A percentile compares a stretch with the other conserved stretches of the same genome.
phyloP scores from a whole-genome alignment of 2,113 vertebrate species.

The Numida meleagris region DNA sequence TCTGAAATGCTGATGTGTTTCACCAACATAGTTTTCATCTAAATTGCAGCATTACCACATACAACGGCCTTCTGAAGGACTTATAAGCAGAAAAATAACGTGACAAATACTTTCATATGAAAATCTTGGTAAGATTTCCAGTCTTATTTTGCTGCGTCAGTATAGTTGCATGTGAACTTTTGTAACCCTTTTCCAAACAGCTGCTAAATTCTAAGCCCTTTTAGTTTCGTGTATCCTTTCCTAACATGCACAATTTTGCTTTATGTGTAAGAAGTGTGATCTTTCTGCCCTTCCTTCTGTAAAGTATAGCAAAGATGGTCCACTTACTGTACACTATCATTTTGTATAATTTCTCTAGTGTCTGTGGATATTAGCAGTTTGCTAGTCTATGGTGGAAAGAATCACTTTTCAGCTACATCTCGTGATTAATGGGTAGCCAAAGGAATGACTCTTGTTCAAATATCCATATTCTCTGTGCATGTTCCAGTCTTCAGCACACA shows the following conservation, averaged over 20 bases:
- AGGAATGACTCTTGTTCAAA: background rate
- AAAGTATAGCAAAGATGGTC: background rate
- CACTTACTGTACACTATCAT: background rate
- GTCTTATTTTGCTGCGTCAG: background rate
- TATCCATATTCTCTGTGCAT: background rate
- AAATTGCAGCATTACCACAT: background rate
- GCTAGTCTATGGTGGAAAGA: background rate
- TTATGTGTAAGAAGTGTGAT: background rate
- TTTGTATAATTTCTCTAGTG: background rate
- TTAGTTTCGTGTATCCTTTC: background rate
- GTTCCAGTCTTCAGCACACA: background rate
- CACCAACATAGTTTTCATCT: background rate
- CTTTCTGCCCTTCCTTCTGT: background rate
- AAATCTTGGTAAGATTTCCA: background rate
- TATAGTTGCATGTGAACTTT: background rate
- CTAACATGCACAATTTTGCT: background rate
- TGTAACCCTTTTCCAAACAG: background rate
- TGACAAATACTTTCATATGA: background rate
- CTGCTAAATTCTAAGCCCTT: background rate
- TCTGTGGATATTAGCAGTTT: background rate
- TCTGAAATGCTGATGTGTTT: background rate
- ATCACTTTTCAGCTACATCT: background rate
- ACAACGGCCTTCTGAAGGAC: background rate
- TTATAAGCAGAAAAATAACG: background rate
- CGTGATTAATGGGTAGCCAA: background rate